A percentile compares a stretch with the other conserved stretches of the same genome.
These are phyloP conservation scores for Gryllus bimaculatus DNA, from an alignment of 1,140 invertebrate species.

Conservation along the genomic window DNA sequence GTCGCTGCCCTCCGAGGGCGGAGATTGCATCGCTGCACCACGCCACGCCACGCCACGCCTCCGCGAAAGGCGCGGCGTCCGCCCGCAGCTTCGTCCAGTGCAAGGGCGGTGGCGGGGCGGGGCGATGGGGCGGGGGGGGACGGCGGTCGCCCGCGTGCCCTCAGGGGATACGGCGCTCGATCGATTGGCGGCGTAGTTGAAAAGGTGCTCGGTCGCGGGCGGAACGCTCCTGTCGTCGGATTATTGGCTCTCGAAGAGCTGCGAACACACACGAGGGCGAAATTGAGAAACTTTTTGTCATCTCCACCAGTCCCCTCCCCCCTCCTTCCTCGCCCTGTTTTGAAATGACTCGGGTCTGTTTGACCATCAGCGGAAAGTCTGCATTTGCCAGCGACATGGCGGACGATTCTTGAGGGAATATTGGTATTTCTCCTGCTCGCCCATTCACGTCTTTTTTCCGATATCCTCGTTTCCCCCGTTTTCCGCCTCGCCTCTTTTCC, in stretches of 20 bases:
- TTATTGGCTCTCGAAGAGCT: not conserved
- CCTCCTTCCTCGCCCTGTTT: not conserved
- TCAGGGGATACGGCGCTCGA: not conserved
- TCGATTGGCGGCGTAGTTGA: not conserved
- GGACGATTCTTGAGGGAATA: not conserved
- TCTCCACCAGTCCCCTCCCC: not conserved
- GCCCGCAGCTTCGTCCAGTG: too few relatives aligned
- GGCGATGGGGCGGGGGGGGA: too few relatives aligned
- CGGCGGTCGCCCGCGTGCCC: too few relatives aligned
- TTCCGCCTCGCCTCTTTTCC: too few relatives aligned
- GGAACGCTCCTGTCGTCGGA: not conserved
- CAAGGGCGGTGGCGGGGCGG: too few relatives aligned
- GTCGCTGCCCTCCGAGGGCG: too few relatives aligned
- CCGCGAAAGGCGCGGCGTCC: too few relatives aligned
- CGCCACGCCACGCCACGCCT: too few relatives aligned
- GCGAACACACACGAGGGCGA: not conserved
- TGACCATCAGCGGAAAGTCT: not conserved
- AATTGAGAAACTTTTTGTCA: constrained; percentile 5
- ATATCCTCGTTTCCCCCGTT: not conserved
- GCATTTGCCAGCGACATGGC: not conserved
- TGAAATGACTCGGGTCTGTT: not conserved
- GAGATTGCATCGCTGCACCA: too few relatives aligned
- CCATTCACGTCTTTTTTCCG: not conserved
- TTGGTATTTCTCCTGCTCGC: not conserved
- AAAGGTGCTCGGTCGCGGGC: not conserved